These are phyloP conservation scores for Macaca mulatta DNA, from an alignment of 2,113 vertebrate genomes.

Conservation along the genomic window DNA sequence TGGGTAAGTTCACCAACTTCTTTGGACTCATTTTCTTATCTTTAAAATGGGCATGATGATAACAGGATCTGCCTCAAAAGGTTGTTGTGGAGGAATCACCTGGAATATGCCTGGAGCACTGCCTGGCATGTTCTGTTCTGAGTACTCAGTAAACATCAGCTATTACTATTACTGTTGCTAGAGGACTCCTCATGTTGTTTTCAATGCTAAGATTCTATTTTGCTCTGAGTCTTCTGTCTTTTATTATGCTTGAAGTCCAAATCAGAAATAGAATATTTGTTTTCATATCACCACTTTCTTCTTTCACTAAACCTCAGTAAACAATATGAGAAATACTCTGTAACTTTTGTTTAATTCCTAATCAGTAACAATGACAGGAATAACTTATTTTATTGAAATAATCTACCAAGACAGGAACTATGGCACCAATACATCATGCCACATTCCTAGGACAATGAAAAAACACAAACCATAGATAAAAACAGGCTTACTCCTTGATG, in stretches of 20 bases:
- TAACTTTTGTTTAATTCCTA: slow-evolving; percentile 29
- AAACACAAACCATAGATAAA: slow-evolving; percentile 8
- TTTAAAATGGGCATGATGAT: not conserved
- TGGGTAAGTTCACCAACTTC: slow-evolving; percentile 1
- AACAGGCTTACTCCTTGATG: not conserved
- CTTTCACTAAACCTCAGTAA: not conserved
- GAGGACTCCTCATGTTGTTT: not conserved
- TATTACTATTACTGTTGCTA: not conserved
- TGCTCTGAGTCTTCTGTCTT: not conserved
- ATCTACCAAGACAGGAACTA: not conserved
- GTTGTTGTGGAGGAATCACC: not conserved
- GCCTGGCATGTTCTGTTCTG: not conserved
- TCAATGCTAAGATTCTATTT: slow-evolving; percentile 16
- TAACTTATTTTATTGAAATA: slow-evolving; percentile 23
- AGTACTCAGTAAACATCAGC: not conserved
- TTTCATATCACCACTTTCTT: not conserved
- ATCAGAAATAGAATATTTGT: not conserved
- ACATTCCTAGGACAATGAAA: not conserved
- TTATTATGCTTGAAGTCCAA: not conserved
- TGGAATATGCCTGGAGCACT: not conserved
- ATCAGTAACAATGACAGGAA: not conserved
- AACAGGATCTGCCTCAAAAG: not conserved
- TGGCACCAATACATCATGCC: not conserved
- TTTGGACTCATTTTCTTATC: not conserved
- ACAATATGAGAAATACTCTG: not conserved